Evolutionary conservation across 2,888 invertebrate species (phyloP).

Genomic region (Epistrophe eligans): DNA sequence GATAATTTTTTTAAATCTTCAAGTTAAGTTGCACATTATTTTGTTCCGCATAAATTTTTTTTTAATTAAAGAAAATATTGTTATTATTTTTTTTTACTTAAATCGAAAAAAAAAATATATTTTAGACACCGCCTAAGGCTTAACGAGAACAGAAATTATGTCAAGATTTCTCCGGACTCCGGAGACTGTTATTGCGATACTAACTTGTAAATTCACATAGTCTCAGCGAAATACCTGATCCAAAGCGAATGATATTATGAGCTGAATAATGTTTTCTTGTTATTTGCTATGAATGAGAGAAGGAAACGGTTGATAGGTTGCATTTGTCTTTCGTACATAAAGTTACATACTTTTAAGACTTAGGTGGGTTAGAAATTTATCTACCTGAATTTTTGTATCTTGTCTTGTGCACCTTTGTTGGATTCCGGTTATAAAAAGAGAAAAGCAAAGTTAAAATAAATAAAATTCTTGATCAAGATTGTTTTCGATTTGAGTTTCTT

Average conservation of each 20-base stretch:
- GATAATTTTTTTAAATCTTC: neutral
- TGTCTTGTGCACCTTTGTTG: constrained; percentile 43
- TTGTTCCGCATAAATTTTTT: constrained; percentile 3
- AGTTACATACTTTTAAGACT: constrained; percentile 55
- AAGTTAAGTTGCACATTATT: constrained; percentile 69
- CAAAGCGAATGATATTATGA: constrained; percentile 65
- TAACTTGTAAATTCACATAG: constrained; percentile 57
- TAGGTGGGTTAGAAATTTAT: constrained; percentile 64
- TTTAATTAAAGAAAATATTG: neutral
- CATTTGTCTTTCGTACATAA: constrained; percentile 56
- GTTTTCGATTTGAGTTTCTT: constrained; percentile 3
- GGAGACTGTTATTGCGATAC: constrained; percentile 74
- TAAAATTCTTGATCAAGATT: constrained; percentile 14
- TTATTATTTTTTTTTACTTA: constrained; percentile 32
- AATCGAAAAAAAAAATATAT: constrained; percentile 17
- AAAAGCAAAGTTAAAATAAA: constrained; percentile 46
- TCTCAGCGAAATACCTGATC: constrained; percentile 72
- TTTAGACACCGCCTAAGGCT: constrained; percentile 63
- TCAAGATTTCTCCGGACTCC: constrained; percentile 74
- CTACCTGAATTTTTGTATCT: constrained; percentile 40
- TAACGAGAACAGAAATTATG: constrained; percentile 69
- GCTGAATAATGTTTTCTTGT: constrained; percentile 63
- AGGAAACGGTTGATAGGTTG: constrained; percentile 69
- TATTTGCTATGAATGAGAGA: constrained; percentile 52
- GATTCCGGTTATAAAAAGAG: constrained; percentile 72